Percentiles rank a stretch among this genome's conserved stretches.
Evolutionary conservation across 2,113 vertebrate species (phyloP).

Genomic region (Oreocharis arfaki): DNA sequence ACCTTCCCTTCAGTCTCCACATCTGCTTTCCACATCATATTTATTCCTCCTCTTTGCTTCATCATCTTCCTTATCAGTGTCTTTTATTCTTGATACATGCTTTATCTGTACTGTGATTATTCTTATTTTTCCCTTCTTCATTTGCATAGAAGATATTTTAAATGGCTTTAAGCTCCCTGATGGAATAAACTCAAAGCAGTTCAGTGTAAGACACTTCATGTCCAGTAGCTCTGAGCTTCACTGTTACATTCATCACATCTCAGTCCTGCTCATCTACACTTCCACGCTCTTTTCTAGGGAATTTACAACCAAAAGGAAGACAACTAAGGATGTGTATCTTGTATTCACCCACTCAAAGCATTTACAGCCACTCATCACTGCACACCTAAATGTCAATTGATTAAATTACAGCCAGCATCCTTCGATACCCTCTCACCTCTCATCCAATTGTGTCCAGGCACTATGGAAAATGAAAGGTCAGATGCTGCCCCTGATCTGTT

Average conservation of each 20-base stretch:
- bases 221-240: neutral
- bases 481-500: neutral
- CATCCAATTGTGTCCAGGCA: neutral
- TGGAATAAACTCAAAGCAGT: neutral
- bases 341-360: neutral
- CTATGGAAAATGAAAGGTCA: neutral
- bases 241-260: neutral
- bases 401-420: neutral
- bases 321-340: neutral
- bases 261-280: neutral
- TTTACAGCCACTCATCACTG: neutral
- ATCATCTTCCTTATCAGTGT: neutral
- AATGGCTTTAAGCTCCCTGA: neutral
- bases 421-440: constrained; percentile 4
- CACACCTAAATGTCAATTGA: neutral
- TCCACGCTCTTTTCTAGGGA: neutral
- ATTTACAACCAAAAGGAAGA: neutral
- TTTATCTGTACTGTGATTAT: neutral
- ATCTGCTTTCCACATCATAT: neutral
- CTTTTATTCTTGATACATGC: neutral
- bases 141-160: neutral
- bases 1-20: neutral
- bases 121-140: neutral
- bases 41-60: constrained; percentile 41
- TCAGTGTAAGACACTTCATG: neutral